These are phyloP conservation scores for Hyaena hyaena DNA, from an alignment of 2,113 vertebrate genomes.

Conservation along the genomic window DNA sequence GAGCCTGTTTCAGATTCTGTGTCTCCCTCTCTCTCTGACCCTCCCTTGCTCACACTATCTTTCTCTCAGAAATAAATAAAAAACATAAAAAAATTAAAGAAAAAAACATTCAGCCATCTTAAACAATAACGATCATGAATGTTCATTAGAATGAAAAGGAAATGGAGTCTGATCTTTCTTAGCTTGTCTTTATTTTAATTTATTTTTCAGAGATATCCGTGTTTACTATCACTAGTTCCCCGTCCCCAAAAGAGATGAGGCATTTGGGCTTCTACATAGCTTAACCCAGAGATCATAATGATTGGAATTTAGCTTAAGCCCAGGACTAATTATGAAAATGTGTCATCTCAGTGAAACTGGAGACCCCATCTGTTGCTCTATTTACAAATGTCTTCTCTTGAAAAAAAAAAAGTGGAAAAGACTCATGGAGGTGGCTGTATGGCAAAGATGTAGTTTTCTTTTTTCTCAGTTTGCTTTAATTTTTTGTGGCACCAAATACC, in stretches of 20 bases:
- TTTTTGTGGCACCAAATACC: neutral
- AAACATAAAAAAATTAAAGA: too few relatives aligned
- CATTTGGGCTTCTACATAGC: neutral
- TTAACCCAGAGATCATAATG: neutral
- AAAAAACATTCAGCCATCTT: neutral
- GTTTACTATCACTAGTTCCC: neutral
- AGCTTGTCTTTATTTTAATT: slow-evolving; percentile 1
- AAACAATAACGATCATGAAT: neutral
- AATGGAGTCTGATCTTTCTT: neutral
- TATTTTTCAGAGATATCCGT: neutral
- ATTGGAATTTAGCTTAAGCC: neutral
- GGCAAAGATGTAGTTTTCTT: neutral
- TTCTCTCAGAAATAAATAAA: too few relatives aligned
- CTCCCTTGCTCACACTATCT: too few relatives aligned
- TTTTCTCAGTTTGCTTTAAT: neutral
- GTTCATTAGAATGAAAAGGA: neutral
- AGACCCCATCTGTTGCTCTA: neutral
- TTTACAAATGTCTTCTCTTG: neutral
- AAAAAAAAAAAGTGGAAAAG: neutral
- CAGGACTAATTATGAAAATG: neutral
- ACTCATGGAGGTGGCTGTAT: too few relatives aligned
- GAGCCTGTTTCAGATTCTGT: too few relatives aligned
- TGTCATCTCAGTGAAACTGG: neutral
- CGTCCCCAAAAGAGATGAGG: neutral
- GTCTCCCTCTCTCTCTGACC: too few relatives aligned